These are phyloP conservation scores for Hirtodrosophila duncani DNA, from an alignment of 2,888 invertebrate genomes.

Conservation along the genomic window DNA sequence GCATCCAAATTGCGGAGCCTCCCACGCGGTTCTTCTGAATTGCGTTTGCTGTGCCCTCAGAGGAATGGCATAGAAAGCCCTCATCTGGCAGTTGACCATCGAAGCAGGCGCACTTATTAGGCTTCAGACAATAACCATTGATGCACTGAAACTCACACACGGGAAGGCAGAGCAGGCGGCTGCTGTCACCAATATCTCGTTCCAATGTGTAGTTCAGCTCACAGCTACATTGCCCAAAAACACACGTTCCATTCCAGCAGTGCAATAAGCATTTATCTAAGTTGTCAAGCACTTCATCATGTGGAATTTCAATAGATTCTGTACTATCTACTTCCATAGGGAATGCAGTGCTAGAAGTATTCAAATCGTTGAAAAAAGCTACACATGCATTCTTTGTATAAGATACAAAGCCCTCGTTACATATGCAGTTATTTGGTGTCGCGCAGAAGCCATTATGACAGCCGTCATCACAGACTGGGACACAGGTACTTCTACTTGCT, in stretches of 20 bases:
- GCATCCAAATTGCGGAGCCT: constrained; percentile 1
- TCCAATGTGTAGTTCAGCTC: constrained; percentile 21
- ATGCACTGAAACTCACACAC: constrained; percentile 32
- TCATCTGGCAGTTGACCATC: constrained; percentile 15
- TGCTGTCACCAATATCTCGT: background rate
- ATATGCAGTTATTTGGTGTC: constrained; percentile 2
- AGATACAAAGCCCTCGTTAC: constrained; percentile 1
- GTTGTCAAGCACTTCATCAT: background rate
- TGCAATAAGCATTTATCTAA: constrained; percentile 7
- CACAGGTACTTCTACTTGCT: constrained; percentile 74
- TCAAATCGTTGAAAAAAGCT: no score
- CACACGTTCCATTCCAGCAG: constrained; percentile 48
- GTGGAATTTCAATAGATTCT: background rate
- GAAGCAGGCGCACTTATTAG: constrained; percentile 35
- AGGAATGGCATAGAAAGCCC: constrained; percentile 20
- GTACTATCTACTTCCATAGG: background rate
- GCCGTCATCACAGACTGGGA: constrained; percentile 23
- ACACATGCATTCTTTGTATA: background rate
- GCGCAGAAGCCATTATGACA: constrained; percentile 19
- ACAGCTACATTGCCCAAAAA: constrained; percentile 29
- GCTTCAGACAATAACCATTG: constrained; percentile 37
- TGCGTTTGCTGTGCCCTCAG: background rate
- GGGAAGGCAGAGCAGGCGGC: constrained; percentile 34
- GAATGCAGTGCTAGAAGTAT: background rate
- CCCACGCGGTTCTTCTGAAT: background rate